These are phyloP conservation scores for Cyphomyrus plagiostoma DNA, from an alignment of 2,113 vertebrate genomes.

Conservation along the genomic window DNA sequence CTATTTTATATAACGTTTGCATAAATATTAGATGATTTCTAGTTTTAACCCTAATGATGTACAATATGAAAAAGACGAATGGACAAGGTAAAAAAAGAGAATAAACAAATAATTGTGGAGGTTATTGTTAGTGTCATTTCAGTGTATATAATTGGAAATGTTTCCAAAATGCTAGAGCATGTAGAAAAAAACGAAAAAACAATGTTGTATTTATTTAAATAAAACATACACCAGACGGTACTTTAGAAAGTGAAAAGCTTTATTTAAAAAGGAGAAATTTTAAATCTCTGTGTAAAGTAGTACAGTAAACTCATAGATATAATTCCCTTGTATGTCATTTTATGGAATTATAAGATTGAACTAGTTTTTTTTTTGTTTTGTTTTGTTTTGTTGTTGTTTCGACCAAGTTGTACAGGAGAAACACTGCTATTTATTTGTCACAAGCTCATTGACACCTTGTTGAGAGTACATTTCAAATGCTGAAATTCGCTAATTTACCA, in stretches of 20 bases:
- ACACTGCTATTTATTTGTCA: conserved; percentile 46
- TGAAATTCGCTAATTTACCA: conserved; percentile 44
- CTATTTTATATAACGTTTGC: conserved; percentile 40
- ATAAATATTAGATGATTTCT: conserved; percentile 43
- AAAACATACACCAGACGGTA: conserved; percentile 29
- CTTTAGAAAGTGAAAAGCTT: conserved; percentile 36
- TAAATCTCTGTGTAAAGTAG: conserved; percentile 33
- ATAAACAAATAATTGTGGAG: conserved; percentile 7
- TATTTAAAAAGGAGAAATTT: conserved; percentile 44
- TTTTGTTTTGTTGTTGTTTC: conserved; percentile 25
- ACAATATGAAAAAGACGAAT: conserved; percentile 32
- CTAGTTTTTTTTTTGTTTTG: conserved; percentile 24
- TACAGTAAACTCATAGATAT: conserved; percentile 25
- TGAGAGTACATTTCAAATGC: conserved; percentile 37
- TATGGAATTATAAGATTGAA: conserved; percentile 28
- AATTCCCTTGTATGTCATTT: conserved; percentile 26
- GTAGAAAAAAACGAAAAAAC: conserved; percentile 46
- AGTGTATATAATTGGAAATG: conserved; percentile 28
- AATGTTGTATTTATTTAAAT: conserved; percentile 46
- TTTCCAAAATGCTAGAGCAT: conserved; percentile 41
- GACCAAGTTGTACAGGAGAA: conserved; percentile 32
- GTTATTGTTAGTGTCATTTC: neutral
- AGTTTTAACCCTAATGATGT: conserved; percentile 45
- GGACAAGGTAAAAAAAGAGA: conserved; percentile 21
- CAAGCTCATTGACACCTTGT: conserved; percentile 27